These are phyloP conservation scores for Gouania willdenowi DNA, from an alignment of 2,797 vertebrate genomes.

Conservation along the genomic window DNA sequence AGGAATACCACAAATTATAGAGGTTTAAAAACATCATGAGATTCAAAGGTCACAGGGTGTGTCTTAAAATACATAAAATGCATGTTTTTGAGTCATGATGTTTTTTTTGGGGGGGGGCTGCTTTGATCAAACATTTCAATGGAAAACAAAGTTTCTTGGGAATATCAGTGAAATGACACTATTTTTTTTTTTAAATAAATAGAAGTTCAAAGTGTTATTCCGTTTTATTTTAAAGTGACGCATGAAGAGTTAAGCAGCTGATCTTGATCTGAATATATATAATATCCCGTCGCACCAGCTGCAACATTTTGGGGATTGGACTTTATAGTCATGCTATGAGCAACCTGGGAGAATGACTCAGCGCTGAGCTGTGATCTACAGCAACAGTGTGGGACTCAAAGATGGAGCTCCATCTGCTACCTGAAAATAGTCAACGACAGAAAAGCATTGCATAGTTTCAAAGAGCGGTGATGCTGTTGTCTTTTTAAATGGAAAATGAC, in stretches of 20 bases:
- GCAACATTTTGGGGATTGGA: slow-evolving; percentile 19
- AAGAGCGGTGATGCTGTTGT: slow-evolving; percentile 8
- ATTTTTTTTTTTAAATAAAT: no score
- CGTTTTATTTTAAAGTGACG: neutral
- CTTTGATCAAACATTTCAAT: no score
- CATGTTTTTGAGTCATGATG: no score
- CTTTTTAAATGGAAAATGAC: slow-evolving; percentile 8
- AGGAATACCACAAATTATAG: no score
- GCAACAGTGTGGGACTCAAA: slow-evolving; percentile 53
- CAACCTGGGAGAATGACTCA: slow-evolving; percentile 60
- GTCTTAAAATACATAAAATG: no score
- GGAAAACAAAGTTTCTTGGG: no score
- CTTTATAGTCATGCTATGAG: slow-evolving; percentile 37
- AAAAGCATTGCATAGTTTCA: slow-evolving; percentile 26
- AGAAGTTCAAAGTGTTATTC: no score
- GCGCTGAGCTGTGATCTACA: slow-evolving; percentile 54
- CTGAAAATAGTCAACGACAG: slow-evolving; percentile 37
- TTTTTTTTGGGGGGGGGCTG: no score
- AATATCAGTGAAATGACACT: no score
- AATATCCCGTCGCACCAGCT: slow-evolving; percentile 11
- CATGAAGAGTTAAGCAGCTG: neutral
- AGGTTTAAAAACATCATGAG: no score
- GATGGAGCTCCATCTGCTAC: slow-evolving; percentile 59
- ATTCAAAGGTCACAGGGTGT: no score
- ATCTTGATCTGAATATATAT: slow-evolving; percentile 2